A percentile compares a stretch with the other conserved stretches of the same genome.
These are phyloP conservation scores for Piezodorus guildinii DNA, from an alignment of 1,140 invertebrate genomes.

Conservation along the genomic window DNA sequence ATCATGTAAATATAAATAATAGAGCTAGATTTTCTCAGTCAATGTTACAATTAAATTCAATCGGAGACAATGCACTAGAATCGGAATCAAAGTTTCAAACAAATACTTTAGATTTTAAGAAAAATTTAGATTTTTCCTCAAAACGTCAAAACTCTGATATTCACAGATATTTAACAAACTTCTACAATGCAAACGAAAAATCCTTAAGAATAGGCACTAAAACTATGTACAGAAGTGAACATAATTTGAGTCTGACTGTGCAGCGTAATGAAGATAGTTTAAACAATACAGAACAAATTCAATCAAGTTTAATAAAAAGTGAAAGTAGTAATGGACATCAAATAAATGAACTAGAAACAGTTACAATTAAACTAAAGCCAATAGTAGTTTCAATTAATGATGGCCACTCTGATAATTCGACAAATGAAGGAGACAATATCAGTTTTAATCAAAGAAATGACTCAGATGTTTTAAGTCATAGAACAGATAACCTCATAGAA, in stretches of 20 bases:
- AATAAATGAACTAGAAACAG: neutral
- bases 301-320: neutral
- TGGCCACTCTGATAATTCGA: too few relatives aligned
- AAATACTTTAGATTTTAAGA: too few relatives aligned
- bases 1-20: constrained; percentile 28
- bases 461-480: too few relatives aligned
- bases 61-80: neutral
- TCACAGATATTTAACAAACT: constrained; percentile 17
- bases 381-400: neutral
- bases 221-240: too few relatives aligned
- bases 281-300: too few relatives aligned
- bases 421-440: too few relatives aligned
- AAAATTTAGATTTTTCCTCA: constrained; percentile 14
- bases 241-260: too few relatives aligned
- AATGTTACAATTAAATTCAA: constrained; percentile 16
- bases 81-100: neutral
- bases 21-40: constrained; percentile 17
- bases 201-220: neutral
- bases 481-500: too few relatives aligned
- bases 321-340: neutral
- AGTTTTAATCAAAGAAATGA: too few relatives aligned
- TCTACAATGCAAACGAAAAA: constrained; percentile 10
- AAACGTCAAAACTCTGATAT: constrained; percentile 16
- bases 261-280: too few relatives aligned
- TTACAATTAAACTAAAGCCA: constrained; percentile 1